These are phyloP conservation scores for Polyommatus icarus DNA, from an alignment of 2,888 invertebrate genomes.

Conservation along the genomic window DNA sequence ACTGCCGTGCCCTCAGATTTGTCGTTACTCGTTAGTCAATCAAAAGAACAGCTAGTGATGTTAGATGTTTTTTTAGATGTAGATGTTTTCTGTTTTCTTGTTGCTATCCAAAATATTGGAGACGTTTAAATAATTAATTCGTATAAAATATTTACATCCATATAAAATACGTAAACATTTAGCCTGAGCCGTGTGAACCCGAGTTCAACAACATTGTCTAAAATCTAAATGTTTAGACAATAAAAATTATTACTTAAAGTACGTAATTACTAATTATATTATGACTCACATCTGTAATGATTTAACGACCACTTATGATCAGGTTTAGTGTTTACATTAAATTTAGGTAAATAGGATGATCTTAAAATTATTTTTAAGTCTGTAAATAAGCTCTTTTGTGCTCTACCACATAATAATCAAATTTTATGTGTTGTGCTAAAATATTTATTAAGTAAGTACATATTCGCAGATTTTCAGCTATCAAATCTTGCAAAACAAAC, in stretches of 20 bases:
- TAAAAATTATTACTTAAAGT: neutral
- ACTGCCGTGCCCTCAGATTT: too few relatives aligned
- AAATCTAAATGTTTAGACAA: neutral
- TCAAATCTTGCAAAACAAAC: neutral
- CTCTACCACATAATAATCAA: neutral
- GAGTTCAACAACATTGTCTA: constrained; percentile 21
- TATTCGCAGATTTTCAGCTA: neutral
- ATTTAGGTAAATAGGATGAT: neutral
- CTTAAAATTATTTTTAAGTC: neutral
- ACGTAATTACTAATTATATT: neutral
- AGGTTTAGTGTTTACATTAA: neutral
- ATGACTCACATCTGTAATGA: constrained; percentile 10
- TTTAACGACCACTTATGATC: neutral
- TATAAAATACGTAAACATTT: neutral
- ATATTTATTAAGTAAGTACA: too few relatives aligned
- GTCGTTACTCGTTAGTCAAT: too few relatives aligned
- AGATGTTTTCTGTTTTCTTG: too few relatives aligned
- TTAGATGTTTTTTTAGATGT: too few relatives aligned
- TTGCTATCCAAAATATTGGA: too few relatives aligned
- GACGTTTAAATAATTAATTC: neutral
- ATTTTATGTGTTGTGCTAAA: neutral
- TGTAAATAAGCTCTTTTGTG: neutral
- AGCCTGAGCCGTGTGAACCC: constrained; percentile 3
- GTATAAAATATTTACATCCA: neutral
- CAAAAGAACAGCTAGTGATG: too few relatives aligned